Evolutionary conservation across 2,113 vertebrate genomes (phyloP).

Genomic region (Phylloscopus whistleri): DNA sequence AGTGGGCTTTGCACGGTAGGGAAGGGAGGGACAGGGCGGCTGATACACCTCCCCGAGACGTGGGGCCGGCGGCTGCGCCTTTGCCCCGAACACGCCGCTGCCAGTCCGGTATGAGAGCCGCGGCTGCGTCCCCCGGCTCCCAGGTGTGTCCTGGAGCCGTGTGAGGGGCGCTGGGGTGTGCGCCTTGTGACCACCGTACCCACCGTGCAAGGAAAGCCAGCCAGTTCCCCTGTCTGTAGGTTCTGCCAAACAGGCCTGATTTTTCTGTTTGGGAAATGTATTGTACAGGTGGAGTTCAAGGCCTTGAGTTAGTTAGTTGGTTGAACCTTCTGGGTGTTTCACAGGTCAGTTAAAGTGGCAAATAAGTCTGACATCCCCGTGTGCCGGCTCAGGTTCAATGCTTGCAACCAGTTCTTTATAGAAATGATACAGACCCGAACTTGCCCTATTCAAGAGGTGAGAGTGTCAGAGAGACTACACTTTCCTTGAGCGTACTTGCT

Average conservation of each 20-base stretch:
- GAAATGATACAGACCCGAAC: fast-evolving
- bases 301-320: background rate
- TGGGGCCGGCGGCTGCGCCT: background rate
- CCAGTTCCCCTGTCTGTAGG: fast-evolving
- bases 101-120: background rate
- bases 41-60: fast-evolving
- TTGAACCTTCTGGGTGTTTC: background rate
- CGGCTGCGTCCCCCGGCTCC: background rate
- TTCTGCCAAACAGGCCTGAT: background rate
- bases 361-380: fast-evolving
- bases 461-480: fast-evolving
- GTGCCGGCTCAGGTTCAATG: fast-evolving
- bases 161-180: fast-evolving
- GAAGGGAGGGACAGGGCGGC: background rate
- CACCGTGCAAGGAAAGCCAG: fast-evolving
- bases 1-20: background rate
- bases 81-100: fast-evolving
- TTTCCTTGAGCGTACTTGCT: background rate
- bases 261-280: background rate
- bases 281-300: background rate
- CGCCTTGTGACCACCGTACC: background rate
- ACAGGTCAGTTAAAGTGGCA: background rate
- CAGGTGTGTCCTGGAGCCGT: fast-evolving
- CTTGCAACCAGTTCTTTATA: background rate
- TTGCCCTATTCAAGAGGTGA: background rate